Evolutionary conservation across 2,888 invertebrate genomes (phyloP).

Genomic region (Andrena bicolor): DNA sequence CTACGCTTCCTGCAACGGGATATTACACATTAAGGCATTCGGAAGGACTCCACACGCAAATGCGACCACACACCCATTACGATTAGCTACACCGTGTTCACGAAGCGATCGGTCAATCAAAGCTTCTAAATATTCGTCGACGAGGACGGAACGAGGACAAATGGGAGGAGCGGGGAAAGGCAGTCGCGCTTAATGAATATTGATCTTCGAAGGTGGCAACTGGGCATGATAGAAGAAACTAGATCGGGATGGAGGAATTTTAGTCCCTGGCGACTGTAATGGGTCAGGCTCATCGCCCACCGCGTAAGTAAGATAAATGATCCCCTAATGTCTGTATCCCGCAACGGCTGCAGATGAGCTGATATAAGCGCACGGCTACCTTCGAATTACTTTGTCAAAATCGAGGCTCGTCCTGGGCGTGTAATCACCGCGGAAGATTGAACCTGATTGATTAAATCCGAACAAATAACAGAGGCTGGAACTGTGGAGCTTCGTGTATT

Average conservation of each 20-base stretch:
- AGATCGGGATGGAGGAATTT: slow-evolving; percentile 77
- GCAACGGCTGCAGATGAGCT: slow-evolving; percentile 69
- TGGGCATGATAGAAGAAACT: slow-evolving; percentile 66
- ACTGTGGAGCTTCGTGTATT: too few relatives aligned
- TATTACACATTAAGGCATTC: slow-evolving; percentile 24
- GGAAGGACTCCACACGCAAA: slow-evolving; percentile 25
- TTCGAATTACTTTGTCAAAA: slow-evolving; percentile 57
- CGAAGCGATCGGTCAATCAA: slow-evolving; percentile 67
- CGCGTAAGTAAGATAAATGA: slow-evolving; percentile 82
- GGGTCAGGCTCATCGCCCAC: slow-evolving; percentile 77
- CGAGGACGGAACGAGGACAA: slow-evolving; percentile 22
- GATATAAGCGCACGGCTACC: slow-evolving; percentile 62
- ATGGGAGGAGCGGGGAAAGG: slow-evolving; percentile 8
- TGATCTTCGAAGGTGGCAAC: slow-evolving; percentile 64
- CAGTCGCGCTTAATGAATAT: slow-evolving; percentile 68
- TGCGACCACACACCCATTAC: slow-evolving; percentile 7
- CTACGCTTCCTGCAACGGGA: too few relatives aligned
- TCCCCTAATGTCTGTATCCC: slow-evolving; percentile 77
- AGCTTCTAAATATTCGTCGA: slow-evolving; percentile 61
- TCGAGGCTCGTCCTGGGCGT: slow-evolving; percentile 34
- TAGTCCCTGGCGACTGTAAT: slow-evolving; percentile 76
- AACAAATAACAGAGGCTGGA: too few relatives aligned
- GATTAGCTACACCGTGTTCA: slow-evolving; percentile 43
- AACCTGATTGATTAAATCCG: neutral
- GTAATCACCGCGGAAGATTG: slow-evolving; percentile 2